Evolutionary conservation across 2,113 vertebrate genomes (phyloP).

Genomic region (Ctenodactylus gundi): DNA sequence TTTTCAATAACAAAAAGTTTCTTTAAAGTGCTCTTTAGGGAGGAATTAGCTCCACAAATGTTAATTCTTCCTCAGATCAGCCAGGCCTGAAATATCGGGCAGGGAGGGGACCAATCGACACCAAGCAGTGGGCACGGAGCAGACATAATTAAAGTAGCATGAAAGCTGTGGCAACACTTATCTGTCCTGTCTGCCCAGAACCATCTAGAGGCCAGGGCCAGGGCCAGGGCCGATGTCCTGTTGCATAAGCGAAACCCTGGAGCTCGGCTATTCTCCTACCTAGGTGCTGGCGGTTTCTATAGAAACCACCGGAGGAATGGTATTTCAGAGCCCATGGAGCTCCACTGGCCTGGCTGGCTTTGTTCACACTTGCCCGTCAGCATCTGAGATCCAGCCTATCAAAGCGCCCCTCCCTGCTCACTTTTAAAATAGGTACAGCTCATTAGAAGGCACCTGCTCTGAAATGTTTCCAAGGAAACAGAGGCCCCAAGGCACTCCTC

Average conservation of each 20-base stretch:
- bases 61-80: not conserved
- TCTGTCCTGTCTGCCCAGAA: not conserved
- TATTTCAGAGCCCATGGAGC: constrained; percentile 53
- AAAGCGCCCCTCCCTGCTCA: constrained; percentile 73
- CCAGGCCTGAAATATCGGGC: not conserved
- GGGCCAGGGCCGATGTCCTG: not conserved
- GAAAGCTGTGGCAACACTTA: not conserved
- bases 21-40: constrained; percentile 33
- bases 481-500: constrained; percentile 75
- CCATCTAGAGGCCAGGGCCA: not conserved
- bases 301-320: constrained; percentile 81
- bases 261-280: constrained; percentile 69
- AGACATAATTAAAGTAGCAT: not conserved
- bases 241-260: constrained; percentile 32
- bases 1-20: constrained; percentile 58
- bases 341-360: constrained; percentile 70
- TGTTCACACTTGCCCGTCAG: constrained; percentile 78
- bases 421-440: constrained; percentile 82
- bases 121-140: not conserved
- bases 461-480: constrained; percentile 85
- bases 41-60: not conserved
- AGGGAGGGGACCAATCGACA: not conserved
- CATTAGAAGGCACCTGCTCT: constrained; percentile 81
- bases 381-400: constrained; percentile 80
- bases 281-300: constrained; percentile 82